These are phyloP conservation scores for Platyura marginata DNA, from an alignment of 1,140 invertebrate species.

Conservation along the genomic window DNA sequence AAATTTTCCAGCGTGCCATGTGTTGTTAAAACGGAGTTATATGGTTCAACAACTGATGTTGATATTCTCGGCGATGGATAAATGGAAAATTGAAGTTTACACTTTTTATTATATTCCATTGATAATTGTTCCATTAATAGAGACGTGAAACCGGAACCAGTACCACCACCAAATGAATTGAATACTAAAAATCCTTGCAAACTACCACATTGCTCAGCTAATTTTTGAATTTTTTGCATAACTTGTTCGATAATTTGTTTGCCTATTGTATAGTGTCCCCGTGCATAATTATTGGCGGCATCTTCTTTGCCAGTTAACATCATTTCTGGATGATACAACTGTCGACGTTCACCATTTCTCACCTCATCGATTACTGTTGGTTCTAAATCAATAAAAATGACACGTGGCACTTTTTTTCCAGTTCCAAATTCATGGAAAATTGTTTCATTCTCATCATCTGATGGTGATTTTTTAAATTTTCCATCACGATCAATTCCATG, in stretches of 20 bases:
- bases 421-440: constrained; percentile 43
- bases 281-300: no score
- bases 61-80: constrained; percentile 50
- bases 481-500: constrained; percentile 55
- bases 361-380: constrained; percentile 36
- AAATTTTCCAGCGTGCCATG: constrained; percentile 50
- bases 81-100: constrained; percentile 50
- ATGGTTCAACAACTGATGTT: constrained; percentile 64
- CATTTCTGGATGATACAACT: constrained; percentile 49
- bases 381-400: constrained; percentile 30
- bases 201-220: constrained; percentile 64
- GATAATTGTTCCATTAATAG: constrained; percentile 43
- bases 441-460: constrained; percentile 29
- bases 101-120: constrained; percentile 42
- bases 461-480: constrained; percentile 11
- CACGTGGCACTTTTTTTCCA: constrained; percentile 35
- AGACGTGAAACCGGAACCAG: constrained; percentile 52
- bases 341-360: constrained; percentile 36
- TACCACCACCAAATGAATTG: constrained; percentile 65
- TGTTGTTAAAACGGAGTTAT: constrained; percentile 56
- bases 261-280: constrained; percentile 59
- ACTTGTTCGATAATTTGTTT: constrained; percentile 57
- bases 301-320: constrained; percentile 62
- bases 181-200: constrained; percentile 67
- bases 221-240: constrained; percentile 45